Evolutionary conservation across 2,888 invertebrate species (phyloP).

Genomic region (Mythimna ferrago): DNA sequence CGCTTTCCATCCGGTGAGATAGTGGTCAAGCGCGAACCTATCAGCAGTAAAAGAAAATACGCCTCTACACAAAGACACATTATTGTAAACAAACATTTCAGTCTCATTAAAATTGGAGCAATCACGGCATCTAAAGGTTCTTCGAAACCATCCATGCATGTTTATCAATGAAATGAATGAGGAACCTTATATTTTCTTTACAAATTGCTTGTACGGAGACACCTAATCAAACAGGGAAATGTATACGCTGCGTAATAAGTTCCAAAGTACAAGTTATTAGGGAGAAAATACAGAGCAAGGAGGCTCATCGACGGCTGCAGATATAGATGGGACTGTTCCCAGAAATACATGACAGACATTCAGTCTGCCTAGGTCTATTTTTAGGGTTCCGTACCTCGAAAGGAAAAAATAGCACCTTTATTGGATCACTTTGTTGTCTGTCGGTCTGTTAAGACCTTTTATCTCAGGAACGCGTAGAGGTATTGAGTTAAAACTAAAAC

Average conservation of each 20-base stretch:
- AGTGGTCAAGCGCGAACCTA: too few relatives aligned
- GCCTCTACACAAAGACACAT: background rate
- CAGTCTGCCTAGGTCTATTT: too few relatives aligned
- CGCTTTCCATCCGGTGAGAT: too few relatives aligned
- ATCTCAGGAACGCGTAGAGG: too few relatives aligned
- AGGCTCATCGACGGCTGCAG: too few relatives aligned
- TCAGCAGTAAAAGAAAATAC: too few relatives aligned
- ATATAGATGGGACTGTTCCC: background rate
- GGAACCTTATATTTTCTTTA: constrained; percentile 51
- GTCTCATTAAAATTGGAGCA: constrained; percentile 9
- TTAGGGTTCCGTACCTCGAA: too few relatives aligned
- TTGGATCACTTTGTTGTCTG: too few relatives aligned
- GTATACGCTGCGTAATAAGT: constrained; percentile 45
- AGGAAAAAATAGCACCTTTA: too few relatives aligned
- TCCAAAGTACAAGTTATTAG: constrained; percentile 46
- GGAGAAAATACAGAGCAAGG: constrained; percentile 6
- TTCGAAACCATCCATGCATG: constrained; percentile 26
- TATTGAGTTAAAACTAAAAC: too few relatives aligned
- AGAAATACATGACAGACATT: too few relatives aligned
- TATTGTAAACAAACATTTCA: constrained; percentile 25
- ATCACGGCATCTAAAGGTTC: constrained; percentile 15
- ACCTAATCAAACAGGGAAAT: constrained; percentile 63
- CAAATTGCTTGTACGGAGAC: constrained; percentile 54
- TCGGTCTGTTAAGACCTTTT: too few relatives aligned
- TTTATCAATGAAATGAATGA: constrained; percentile 58